Conservation (phyloP, 2,797 vertebrate genomes). For the Rallus crepitans region DNA sequence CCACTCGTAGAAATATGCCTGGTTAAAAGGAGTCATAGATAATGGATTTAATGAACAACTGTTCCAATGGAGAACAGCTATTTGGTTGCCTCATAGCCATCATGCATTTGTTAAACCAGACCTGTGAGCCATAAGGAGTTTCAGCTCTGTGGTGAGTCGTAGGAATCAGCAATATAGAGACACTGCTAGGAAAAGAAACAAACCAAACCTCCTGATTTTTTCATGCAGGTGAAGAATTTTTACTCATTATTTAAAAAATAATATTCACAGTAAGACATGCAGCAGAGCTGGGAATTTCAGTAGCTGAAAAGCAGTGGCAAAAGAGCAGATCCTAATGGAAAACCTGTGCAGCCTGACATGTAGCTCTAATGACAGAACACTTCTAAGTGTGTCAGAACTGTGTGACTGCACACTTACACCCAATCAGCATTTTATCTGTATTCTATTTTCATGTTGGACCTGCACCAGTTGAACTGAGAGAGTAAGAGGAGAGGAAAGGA, state of each 20-base stretch:
- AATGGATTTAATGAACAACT: conserved; percentile 26
- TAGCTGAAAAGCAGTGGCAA: background rate
- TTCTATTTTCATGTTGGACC: background rate
- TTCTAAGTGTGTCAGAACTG: background rate
- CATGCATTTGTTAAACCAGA: background rate
- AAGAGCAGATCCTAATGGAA: background rate
- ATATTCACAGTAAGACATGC: background rate
- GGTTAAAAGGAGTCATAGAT: background rate
- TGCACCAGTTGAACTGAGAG: no score
- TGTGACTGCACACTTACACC: background rate
- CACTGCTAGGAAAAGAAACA: background rate
- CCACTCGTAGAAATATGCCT: background rate
- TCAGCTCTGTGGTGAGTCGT: background rate
- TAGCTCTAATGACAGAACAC: background rate
- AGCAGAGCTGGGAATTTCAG: background rate
- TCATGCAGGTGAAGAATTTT: background rate
- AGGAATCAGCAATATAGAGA: background rate
- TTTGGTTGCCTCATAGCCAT: conserved; percentile 11
- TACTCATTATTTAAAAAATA: background rate
- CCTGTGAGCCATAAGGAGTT: background rate
- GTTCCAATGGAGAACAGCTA: background rate
- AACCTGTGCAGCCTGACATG: background rate
- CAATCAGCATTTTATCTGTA: background rate
- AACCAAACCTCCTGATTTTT: background rate
- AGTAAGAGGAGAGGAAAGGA: background rate